These are phyloP conservation scores for Odontophorus gujanensis DNA, from an alignment of 2,113 vertebrate species.

Conservation along the genomic window DNA sequence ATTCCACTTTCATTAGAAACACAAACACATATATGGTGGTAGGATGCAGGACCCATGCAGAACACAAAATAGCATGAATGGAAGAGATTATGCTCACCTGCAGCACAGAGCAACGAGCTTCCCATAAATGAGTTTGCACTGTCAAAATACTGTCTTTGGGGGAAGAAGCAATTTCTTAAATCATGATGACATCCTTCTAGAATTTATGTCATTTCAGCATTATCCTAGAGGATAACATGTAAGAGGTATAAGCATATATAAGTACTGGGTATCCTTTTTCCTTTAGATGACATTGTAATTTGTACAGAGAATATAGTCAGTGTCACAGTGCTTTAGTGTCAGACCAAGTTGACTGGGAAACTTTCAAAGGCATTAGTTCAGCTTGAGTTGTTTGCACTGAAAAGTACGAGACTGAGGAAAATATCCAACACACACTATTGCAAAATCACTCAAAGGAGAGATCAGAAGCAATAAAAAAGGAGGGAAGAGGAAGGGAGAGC, in stretches of 20 bases:
- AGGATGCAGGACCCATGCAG: neutral
- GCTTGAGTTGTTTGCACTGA: neutral
- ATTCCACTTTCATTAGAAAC: neutral
- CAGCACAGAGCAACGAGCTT: neutral
- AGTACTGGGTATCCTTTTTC: neutral
- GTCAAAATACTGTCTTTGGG: neutral
- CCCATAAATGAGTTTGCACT: neutral
- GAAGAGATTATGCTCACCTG: fast-evolving
- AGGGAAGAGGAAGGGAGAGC: too few species aligned
- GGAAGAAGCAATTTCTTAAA: neutral
- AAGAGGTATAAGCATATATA: neutral
- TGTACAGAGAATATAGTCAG: neutral
- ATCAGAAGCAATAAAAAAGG: neutral
- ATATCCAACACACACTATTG: neutral
- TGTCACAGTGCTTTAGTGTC: neutral
- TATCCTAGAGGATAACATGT: fast-evolving
- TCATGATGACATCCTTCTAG: neutral
- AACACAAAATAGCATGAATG: neutral
- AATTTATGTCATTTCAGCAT: neutral
- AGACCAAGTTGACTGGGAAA: neutral
- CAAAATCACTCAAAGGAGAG: neutral
- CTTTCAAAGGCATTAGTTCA: neutral
- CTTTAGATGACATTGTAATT: neutral
- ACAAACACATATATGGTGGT: neutral
- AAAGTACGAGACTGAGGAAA: neutral